Evolutionary conservation across 2,888 invertebrate genomes (phyloP).

Genomic region (Netelia melanura): DNA sequence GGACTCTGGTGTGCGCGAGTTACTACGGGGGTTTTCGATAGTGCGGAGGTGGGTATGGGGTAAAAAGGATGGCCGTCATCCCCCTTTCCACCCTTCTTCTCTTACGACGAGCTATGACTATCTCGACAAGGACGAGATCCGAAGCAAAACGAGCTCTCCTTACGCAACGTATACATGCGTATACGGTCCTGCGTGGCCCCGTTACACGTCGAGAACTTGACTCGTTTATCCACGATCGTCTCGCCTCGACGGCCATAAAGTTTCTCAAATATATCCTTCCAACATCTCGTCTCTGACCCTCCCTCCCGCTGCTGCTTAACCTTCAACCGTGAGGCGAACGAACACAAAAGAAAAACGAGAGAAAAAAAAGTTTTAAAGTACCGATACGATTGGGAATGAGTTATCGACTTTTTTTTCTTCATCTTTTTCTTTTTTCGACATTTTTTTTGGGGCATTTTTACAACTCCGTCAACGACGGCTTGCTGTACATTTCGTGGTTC

Average conservation of each 20-base stretch:
- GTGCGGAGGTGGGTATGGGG: slow-evolving; percentile 25
- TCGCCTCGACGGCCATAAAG: slow-evolving; percentile 56
- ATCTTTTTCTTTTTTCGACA: not conserved
- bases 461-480: slow-evolving; percentile 33
- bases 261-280: slow-evolving; percentile 50
- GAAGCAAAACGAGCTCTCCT: slow-evolving; percentile 1
- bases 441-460: not conserved
- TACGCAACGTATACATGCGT: not conserved
- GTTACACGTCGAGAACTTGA: slow-evolving; percentile 38
- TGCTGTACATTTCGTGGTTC: slow-evolving; percentile 22
- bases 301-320: slow-evolving; percentile 42
- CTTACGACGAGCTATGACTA: slow-evolving; percentile 21
- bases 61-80: slow-evolving; percentile 43
- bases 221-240: slow-evolving; percentile 64
- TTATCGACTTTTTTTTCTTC: slow-evolving; percentile 37
- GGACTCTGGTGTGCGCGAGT: not conserved
- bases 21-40: slow-evolving; percentile 21
- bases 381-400: slow-evolving; percentile 34
- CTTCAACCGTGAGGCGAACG: slow-evolving; percentile 22
- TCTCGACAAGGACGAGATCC: slow-evolving; percentile 41
- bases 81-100: not conserved
- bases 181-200: slow-evolving; percentile 10
- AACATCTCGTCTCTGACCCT: slow-evolving; percentile 29
- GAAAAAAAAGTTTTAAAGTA: slow-evolving; percentile 42
- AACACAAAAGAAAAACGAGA: not conserved